A percentile compares a stretch with the other conserved stretches of the same genome.
phyloP scores from a whole-genome alignment of 1,140 invertebrate genomes.

The Camponotus vicinus region DNA sequence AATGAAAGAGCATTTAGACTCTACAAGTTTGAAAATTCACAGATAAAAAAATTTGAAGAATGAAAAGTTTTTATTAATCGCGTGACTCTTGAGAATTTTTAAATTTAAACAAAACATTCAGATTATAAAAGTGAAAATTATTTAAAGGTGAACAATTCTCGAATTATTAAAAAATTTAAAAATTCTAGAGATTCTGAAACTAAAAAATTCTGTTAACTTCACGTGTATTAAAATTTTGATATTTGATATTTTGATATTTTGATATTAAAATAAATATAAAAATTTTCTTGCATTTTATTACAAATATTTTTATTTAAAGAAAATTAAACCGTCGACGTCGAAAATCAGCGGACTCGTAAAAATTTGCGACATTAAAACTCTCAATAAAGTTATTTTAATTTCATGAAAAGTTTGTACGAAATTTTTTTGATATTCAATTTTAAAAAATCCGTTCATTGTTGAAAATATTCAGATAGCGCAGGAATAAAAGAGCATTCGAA shows the following conservation, averaged over 20 bases:
- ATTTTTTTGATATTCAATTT: conserved; percentile 11
- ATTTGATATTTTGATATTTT: background rate
- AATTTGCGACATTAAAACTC: too few species aligned
- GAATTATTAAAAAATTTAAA: background rate
- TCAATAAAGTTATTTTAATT: too few species aligned
- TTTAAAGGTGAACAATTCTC: background rate
- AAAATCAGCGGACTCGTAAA: too few species aligned
- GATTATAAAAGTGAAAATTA: background rate
- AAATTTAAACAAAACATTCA: background rate
- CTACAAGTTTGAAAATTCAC: background rate
- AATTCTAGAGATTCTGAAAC: background rate
- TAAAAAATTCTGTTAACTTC: background rate
- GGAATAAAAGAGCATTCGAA: background rate
- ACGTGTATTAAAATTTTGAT: background rate
- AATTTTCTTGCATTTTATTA: too few species aligned
- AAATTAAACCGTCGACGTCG: too few species aligned
- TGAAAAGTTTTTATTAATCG: too few species aligned
- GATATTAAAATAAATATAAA: too few species aligned
- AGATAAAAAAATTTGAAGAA: too few species aligned
- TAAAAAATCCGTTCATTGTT: background rate
- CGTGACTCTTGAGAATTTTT: too few species aligned
- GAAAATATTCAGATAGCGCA: background rate
- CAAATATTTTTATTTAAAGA: too few species aligned
- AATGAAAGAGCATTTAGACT: background rate
- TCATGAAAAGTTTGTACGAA: too few species aligned